Percentiles rank a stretch among this genome's conserved stretches.
Evolutionary conservation across 2,113 vertebrate species (phyloP).

Genomic region (Paracanthobrama guichenoti): DNA sequence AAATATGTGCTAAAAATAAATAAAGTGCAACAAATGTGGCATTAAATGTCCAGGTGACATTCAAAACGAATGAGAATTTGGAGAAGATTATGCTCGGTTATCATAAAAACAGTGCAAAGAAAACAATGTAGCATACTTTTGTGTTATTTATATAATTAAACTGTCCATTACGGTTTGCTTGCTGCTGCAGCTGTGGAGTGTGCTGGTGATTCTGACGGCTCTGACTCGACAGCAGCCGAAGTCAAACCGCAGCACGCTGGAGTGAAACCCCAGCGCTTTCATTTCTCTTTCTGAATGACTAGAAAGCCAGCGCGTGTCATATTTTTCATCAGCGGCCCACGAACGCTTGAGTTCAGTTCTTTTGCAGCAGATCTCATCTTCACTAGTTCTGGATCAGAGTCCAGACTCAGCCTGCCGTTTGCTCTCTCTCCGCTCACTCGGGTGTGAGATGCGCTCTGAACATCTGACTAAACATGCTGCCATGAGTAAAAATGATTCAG

Average conservation of each 20-base stretch:
- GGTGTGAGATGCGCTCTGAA: background rate
- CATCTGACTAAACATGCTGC: background rate
- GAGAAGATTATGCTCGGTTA: background rate
- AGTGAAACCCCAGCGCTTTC: background rate
- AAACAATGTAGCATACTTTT: background rate
- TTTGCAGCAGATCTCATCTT: background rate
- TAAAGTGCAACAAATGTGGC: too few relatives aligned
- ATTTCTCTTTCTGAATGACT: background rate
- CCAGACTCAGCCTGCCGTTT: background rate
- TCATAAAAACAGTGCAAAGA: background rate
- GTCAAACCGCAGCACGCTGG: background rate
- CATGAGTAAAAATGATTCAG: background rate
- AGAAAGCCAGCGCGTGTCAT: background rate
- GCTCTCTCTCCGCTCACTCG: background rate
- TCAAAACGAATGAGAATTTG: background rate
- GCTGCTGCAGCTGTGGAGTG: too few relatives aligned
- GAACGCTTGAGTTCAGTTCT: background rate
- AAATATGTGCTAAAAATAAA: too few relatives aligned
- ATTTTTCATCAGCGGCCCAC: too few relatives aligned
- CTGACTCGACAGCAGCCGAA: background rate
- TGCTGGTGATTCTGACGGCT: background rate
- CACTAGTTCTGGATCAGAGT: background rate
- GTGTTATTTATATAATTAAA: too few relatives aligned
- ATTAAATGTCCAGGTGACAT: background rate
- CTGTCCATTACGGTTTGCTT: too few relatives aligned